These are phyloP conservation scores for Caenorhabditis parvicauda DNA, from an alignment of 2,888 invertebrate genomes.

Conservation along the genomic window DNA sequence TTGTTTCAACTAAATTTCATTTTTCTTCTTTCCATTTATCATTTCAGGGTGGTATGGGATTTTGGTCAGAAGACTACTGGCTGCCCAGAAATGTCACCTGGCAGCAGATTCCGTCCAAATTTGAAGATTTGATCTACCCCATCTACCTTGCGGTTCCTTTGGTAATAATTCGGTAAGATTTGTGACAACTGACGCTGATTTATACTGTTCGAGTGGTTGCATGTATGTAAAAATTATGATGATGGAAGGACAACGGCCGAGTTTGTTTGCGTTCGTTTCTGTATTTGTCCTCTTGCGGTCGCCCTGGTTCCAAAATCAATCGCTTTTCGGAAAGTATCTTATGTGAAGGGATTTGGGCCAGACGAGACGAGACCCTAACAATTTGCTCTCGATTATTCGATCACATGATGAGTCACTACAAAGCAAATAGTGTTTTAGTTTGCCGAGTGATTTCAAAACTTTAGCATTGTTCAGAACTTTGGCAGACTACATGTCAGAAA, in stretches of 20 bases:
- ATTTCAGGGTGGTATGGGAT: conserved; percentile 10
- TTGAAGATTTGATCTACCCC: conserved; percentile 45
- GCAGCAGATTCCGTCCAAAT: conserved; percentile 43
- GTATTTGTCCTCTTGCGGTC: not conserved
- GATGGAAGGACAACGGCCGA: no score
- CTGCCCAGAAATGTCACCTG: conserved; percentile 50
- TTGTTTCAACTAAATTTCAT: not conserved
- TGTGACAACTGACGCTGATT: not conserved
- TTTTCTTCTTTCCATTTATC: not conserved
- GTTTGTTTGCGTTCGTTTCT: no score
- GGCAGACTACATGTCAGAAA: no score
- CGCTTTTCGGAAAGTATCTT: not conserved
- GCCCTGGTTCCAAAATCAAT: not conserved
- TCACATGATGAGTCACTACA: not conserved
- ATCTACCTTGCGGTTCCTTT: conserved; percentile 49
- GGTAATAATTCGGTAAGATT: conserved; percentile 33
- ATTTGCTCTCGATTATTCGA: no score
- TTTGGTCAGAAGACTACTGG: conserved; percentile 39
- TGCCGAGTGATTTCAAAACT: not conserved
- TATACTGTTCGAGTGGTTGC: no score
- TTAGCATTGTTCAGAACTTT: no score
- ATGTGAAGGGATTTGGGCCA: no score
- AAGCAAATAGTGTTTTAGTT: not conserved
- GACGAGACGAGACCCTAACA: no score
- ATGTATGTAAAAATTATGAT: no score